Conservation (phyloP, 2,797 vertebrate species). For the Oceanodroma leucorhoa region DNA sequence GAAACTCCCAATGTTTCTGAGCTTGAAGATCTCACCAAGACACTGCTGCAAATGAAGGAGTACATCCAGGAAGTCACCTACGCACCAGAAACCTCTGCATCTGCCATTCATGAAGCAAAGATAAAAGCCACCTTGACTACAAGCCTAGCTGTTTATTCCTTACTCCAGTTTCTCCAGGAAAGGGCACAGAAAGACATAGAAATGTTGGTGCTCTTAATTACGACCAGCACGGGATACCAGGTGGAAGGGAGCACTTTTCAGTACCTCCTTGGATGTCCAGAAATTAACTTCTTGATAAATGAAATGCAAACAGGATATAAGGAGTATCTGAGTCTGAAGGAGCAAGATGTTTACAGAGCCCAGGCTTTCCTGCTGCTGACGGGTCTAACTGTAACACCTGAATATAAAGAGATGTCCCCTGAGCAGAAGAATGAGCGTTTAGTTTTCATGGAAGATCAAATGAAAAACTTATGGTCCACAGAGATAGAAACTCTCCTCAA, state of each 20-base stretch:
- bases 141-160: background rate
- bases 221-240: conserved; percentile 37
- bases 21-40: conserved; percentile 26
- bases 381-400: conserved; percentile 10
- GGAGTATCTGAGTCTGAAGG: conserved; percentile 53
- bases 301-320: background rate
- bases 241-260: conserved; percentile 30
- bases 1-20: background rate
- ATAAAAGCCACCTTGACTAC: background rate
- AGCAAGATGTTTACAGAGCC: conserved; percentile 3
- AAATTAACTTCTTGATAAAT: conserved; percentile 50
- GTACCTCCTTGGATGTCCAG: conserved; percentile 40
- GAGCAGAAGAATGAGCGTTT: conserved; percentile 51
- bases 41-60: background rate
- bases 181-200: conserved; percentile 8
- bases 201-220: conserved; percentile 60
- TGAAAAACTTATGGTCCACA: background rate
- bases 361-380: conserved; percentile 61
- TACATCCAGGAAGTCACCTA: background rate
- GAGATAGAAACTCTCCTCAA: conserved; percentile 34
- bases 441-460: conserved; percentile 5
- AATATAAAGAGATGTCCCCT: background rate
- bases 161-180: conserved; percentile 43
- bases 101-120: background rate
- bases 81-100: background rate